A percentile compares a stretch with the other conserved stretches of the same genome.
Conservation (phyloP, 2,113 vertebrate species). For the Dicaeum eximium region DNA sequence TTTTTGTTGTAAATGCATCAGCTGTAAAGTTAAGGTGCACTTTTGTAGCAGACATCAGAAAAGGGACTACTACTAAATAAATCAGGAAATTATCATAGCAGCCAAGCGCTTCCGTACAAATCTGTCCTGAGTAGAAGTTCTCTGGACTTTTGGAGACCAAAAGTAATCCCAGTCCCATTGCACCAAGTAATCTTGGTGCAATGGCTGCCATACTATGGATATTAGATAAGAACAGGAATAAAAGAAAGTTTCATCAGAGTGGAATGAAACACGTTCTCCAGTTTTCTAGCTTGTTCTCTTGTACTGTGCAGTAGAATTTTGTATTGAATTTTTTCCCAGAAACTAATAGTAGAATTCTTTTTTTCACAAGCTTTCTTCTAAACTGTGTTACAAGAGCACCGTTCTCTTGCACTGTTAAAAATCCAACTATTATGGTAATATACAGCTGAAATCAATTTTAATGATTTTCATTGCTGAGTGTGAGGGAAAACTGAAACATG, state of each 20-base stretch:
- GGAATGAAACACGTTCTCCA: too few relatives aligned
- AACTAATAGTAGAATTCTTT: not conserved
- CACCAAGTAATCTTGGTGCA: not conserved
- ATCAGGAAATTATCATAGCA: not conserved
- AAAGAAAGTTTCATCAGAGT: not conserved
- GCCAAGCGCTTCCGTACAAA: not conserved
- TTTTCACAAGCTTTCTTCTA: not conserved
- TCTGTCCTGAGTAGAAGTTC: fast-evolving
- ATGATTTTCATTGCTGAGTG: not conserved
- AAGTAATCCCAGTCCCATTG: not conserved
- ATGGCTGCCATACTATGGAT: not conserved
- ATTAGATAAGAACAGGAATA: not conserved
- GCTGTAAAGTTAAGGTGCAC: fast-evolving
- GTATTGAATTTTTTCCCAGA: not conserved
- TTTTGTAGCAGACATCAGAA: not conserved
- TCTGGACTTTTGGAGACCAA: not conserved
- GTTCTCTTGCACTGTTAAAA: not conserved
- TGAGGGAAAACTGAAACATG: not conserved
- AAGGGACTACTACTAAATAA: not conserved
- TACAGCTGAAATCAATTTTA: not conserved
- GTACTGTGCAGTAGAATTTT: not conserved
- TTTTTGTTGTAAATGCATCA: not conserved
- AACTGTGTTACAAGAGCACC: not conserved
- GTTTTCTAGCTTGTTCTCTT: not conserved
- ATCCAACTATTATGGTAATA: not conserved